Conservation (phyloP, 2,888 invertebrate genomes). For the Asteroscopus sphinx region DNA sequence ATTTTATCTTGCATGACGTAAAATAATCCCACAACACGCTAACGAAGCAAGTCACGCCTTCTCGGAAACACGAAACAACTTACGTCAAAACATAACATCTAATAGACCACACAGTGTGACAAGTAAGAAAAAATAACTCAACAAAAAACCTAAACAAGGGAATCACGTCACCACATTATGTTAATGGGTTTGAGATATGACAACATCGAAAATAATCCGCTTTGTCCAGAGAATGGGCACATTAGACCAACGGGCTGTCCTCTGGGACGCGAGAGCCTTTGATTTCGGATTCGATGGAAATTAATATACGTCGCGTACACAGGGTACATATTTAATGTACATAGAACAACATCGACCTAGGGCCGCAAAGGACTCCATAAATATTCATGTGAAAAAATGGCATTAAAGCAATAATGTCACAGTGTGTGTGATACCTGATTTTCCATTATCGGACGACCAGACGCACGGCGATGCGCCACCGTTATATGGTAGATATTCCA, state of each 20-base stretch:
- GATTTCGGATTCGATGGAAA: constrained; percentile 85
- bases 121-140: constrained; percentile 67
- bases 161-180: constrained; percentile 85
- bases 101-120: constrained; percentile 79
- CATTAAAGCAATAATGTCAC: constrained; percentile 49
- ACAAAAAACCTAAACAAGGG: constrained; percentile 76
- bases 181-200: constrained; percentile 84
- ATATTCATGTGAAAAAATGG: constrained; percentile 66
- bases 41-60: constrained; percentile 59
- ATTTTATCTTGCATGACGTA: constrained; percentile 65
- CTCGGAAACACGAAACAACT: constrained; percentile 56
- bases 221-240: constrained; percentile 83
- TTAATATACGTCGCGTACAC: constrained; percentile 74
- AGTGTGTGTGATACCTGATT: constrained; percentile 7
- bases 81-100: constrained; percentile 62
- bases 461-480: too few relatives aligned
- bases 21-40: constrained; percentile 55
- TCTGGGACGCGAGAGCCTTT: constrained; percentile 80
- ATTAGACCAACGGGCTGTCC: constrained; percentile 76
- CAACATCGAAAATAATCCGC: constrained; percentile 86
- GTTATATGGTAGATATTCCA: too few relatives aligned
- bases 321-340: constrained; percentile 77
- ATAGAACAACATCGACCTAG: constrained; percentile 45
- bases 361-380: constrained; percentile 48
- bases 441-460: too few relatives aligned